Evolutionary conservation across 1,140 invertebrate genomes (phyloP), one percentile per base, ranked within the genome.

Genomic region (honey bee (Apis mellifera)): DNA sequence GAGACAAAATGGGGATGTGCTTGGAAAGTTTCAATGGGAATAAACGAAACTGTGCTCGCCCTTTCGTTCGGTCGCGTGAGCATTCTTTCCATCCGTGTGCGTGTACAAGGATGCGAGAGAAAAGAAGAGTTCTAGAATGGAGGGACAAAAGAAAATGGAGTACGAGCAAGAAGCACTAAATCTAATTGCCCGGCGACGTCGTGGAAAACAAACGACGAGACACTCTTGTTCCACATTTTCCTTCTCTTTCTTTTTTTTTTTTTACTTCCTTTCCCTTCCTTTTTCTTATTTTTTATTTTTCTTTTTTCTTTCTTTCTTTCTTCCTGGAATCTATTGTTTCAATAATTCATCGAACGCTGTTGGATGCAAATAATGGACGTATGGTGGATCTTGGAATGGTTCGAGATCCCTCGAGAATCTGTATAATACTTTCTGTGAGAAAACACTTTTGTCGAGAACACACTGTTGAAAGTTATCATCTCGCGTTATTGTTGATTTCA

Each of bases 131-230:
- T 55, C 48, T 73, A 76, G 73, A 80, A 83, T 79, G 69, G 73
- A 76, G 54, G 77, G 78, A 84, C 83, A 69, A 86, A 71, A 80
- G 82, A 48, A 65, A 66, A 73, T 50, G 76, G 76, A 57, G 82
- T 65, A 82, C 75, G 81, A 82, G 66, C 55, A 82, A 77, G 81
- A 82, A 77, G 81, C 81, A 82, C 81, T 82, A 82, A 82, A 82
- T 82, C 81, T 82, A 82, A 82, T 82, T 82, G 81, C 81, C 81
- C 75, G 75, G 32, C 81, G 81, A 82, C 75, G 75, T 77, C 65
- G 81, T 64, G 64, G 73, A 71, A 76, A 82, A 77, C 57, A 68
- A 19, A 71, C 66, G 74, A 23, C 75, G 68, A 71, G 75, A 78
- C 66, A 42, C 50, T 78, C 65, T 82, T 62, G 74, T 77, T 42